Base-by-base conservation (phyloP, 2,113 vertebrate species). In the Xyliphius kryptos region DNA sequence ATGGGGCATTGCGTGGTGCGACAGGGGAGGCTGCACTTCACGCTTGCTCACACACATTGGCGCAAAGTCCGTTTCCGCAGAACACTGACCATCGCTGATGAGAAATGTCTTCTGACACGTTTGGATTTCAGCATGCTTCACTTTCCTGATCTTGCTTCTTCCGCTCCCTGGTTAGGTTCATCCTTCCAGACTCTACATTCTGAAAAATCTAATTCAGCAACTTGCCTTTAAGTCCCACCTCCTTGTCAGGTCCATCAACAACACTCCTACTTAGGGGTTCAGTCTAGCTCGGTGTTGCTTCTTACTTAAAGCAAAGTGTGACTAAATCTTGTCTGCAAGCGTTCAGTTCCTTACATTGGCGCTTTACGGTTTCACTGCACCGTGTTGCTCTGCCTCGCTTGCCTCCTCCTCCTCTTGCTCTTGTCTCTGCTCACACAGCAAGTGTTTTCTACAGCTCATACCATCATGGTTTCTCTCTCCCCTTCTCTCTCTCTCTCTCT, bases 71-170 rank as follows among this genome's bases (percentile, higher is more conserved):
- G 59, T 69, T 80, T 70, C 79, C 73, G 78, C 63, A 57, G 62
- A 73, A 71, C 76, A 50, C 62, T 70, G 76, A 79, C 63, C 77
- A 63, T 40, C 64, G 76, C 75, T 81, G 76, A 82, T 79, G 47
- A 51, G 53, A 48, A 56, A 71, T 73, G 60, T 73, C 59, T 79
- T 71, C 54, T 60, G 63, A 72, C 68, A 38, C 58, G 26, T 49
- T 61, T 48, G 65, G 21, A 61, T 51, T 50, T 54, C 54, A 54
- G 50, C 43, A 41, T 62, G 36, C 37, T 52, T 56, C 49, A 56
- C 20, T 38, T 48, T 36, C 43, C 56, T 46, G 59, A 5, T 36
- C 53, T 47, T 32, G 36, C 43, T 15, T 10, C 36, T 79, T 68
- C 68, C 69, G 54, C 56, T 32, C 57, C 61, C 17, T 9, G 36